Base-by-base conservation (phyloP, 1,140 invertebrate genomes). In the Drosophila serrata region DNA sequence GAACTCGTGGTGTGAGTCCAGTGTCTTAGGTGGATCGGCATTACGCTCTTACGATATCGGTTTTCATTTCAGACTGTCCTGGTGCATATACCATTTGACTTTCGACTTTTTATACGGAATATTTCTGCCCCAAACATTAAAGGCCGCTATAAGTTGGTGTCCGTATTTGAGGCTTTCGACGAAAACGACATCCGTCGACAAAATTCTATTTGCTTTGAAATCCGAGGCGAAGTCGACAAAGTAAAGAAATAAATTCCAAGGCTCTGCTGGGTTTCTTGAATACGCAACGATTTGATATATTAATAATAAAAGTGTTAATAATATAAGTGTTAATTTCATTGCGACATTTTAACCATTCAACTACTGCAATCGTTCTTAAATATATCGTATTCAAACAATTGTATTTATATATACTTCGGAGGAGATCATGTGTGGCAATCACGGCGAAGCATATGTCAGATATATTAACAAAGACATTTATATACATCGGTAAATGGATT, bases 81-180 rank as follows among this genome's bases (percentile, higher is more conserved):
- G 15, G n/a, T 27, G 3, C 81, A 84, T 31, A 37, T 84, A 0
- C 80, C 85, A 0, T 88, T 90, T 17, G 80, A 84, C 39, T 1
- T 90, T 8, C 31, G 29, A 11, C 42, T 88, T 27, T n/a, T 45
- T 1, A 6, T 62, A 3, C 11, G 1, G 11, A 70, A 68, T 33
- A 35, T 88, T 7, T 59, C 64, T 3, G 84, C 68, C 0, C 7
- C 61, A 8, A 22, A 15, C 11, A 35, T 84, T 1, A 11, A 45
- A 6, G 84, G 84, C n/a, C 81, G 81, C 33, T 88, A 90, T 29
- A 88, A 88, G n/a, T 8, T 73, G 12, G 61, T 88, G 24, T 2
- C 59, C 15, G 64, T 42, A 4, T 11, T 88, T 17, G 85, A 88
- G 11, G 84, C 84, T 4, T 67, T 90, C 17, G 85, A 88, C 43